phyloP scores from a whole-genome alignment of 2,113 vertebrate species.

The Cheirogaleus medius region DNA sequence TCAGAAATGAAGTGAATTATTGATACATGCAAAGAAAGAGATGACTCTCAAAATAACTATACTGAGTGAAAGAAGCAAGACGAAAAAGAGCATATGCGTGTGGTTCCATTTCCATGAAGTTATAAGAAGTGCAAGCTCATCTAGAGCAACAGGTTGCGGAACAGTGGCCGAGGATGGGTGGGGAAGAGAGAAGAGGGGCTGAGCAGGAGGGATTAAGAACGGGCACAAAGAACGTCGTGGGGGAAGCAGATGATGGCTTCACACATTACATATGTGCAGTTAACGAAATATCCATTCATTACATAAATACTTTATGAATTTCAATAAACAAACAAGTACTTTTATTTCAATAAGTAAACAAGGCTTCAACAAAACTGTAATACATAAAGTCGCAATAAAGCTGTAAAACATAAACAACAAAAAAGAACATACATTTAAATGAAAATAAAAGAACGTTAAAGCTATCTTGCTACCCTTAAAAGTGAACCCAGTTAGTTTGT shows the following conservation, averaged over 20 bases:
- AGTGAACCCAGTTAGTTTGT: background rate
- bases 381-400: background rate
- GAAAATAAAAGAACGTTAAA: background rate
- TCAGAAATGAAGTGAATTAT: background rate
- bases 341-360: background rate
- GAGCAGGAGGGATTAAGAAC: rapidly evolving
- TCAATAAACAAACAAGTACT: background rate
- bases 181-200: rapidly evolving
- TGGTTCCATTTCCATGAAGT: background rate
- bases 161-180: background rate
- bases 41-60: background rate
- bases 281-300: background rate
- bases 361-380: background rate
- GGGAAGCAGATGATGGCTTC: background rate
- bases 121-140: no score
- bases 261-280: background rate
- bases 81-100: background rate
- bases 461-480: background rate
- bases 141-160: background rate
- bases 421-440: background rate
- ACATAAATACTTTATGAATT: background rate
- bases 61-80: background rate
- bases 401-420: background rate
- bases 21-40: background rate
- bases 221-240: rapidly evolving